Percentiles rank a stretch among this genome's conserved stretches.
Conservation (phyloP, 2,113 vertebrate species). For the Australoheros scitulus region DNA sequence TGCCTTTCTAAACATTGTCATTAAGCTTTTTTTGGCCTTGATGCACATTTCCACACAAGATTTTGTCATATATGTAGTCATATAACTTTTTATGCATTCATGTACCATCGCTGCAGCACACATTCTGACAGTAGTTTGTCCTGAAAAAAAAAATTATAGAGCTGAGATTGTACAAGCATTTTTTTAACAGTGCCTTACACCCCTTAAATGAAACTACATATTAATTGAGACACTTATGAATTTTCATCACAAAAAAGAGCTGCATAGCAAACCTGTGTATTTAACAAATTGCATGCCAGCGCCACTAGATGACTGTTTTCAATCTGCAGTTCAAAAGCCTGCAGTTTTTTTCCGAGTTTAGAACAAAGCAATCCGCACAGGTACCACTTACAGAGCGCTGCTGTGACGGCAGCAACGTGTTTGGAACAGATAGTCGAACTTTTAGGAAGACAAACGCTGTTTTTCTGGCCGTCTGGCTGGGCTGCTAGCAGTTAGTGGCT, state of each 20-base stretch:
- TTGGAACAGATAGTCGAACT: slow-evolving; percentile 59
- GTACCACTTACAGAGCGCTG: slow-evolving; percentile 65
- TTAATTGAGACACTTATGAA: neutral
- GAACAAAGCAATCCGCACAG: slow-evolving; percentile 49
- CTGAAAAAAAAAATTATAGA: neutral
- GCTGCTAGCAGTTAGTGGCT: slow-evolving; percentile 78
- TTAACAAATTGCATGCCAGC: neutral
- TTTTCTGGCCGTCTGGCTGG: slow-evolving; percentile 73
- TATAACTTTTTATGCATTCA: neutral
- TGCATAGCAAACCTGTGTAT: neutral
- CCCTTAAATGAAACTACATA: neutral
- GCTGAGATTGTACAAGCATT: neutral
- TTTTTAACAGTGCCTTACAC: neutral
- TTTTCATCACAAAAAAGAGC: neutral
- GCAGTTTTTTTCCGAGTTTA: slow-evolving; percentile 2
- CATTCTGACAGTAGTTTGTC: neutral
- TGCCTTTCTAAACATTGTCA: no score
- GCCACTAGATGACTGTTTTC: neutral
- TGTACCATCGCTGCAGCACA: no score
- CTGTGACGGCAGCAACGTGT: slow-evolving; percentile 69
- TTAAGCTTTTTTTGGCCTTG: neutral
- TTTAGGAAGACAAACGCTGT: slow-evolving; percentile 63
- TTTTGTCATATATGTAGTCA: neutral
- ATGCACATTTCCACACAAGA: neutral
- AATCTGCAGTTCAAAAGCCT: slow-evolving; percentile 13